Conservation (phyloP, 2,113 vertebrate species). For the Dromiciops gliroides region DNA sequence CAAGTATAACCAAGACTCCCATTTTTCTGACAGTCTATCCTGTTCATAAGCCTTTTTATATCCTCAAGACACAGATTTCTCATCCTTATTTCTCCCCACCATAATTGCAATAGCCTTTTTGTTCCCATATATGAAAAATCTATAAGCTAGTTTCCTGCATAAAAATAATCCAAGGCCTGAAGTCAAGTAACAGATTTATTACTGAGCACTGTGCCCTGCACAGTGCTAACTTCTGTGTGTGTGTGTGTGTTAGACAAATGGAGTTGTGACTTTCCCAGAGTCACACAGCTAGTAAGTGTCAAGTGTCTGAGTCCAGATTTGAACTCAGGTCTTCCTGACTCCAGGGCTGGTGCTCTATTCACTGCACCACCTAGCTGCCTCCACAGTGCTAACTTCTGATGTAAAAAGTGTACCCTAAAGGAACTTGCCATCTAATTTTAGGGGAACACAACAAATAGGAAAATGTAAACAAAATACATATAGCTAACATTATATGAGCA, state of each 20-base stretch:
- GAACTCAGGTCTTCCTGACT: too few relatives aligned
- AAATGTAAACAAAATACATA: background rate
- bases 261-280: too few relatives aligned
- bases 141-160: background rate
- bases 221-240: background rate
- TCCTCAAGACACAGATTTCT: background rate
- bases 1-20: background rate
- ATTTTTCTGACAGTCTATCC: background rate
- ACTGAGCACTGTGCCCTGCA: too few relatives aligned
- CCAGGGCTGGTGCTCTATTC: too few relatives aligned
- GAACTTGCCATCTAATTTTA: background rate
- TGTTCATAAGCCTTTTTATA: background rate
- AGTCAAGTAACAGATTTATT: background rate
- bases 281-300: too few relatives aligned
- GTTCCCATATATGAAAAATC: background rate
- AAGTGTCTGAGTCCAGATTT: too few relatives aligned
- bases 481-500: background rate
- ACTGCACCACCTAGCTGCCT: too few relatives aligned
- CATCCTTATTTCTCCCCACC: background rate
- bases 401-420: background rate
- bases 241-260: too few relatives aligned
- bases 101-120: background rate
- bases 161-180: background rate
- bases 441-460: background rate
- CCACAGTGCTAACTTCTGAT: background rate